A percentile compares a stretch with the other conserved stretches of the same genome.
Evolutionary conservation across 2,113 vertebrate species (phyloP).

Genomic region (Leiothrix lutea): DNA sequence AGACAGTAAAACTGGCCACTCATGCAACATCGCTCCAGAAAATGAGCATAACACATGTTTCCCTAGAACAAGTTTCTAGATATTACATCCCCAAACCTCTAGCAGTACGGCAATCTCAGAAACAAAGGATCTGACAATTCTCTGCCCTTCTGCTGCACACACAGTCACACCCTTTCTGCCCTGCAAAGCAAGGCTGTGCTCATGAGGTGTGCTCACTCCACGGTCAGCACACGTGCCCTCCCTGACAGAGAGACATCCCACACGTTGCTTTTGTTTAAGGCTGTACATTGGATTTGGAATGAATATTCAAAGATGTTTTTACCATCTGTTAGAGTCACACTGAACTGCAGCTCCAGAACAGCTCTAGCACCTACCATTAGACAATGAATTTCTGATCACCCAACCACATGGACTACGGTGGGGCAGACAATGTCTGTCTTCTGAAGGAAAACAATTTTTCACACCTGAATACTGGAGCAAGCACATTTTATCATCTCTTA

Average conservation of each 20-base stretch:
- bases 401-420: not conserved
- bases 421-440: not conserved
- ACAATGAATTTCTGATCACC: not conserved
- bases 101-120: not conserved
- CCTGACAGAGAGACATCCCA: too few relatives aligned
- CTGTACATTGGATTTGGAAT: not conserved
- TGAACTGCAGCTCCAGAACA: not conserved
- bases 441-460: not conserved
- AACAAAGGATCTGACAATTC: not conserved
- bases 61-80: not conserved
- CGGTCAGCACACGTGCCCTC: accelerated
- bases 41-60: not conserved
- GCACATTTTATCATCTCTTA: not conserved
- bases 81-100: not conserved
- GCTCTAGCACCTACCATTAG: not conserved
- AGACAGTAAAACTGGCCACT: not conserved
- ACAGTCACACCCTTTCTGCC: not conserved
- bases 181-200: not conserved
- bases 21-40: not conserved
- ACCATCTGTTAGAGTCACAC: not conserved
- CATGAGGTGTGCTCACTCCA: not conserved
- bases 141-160: not conserved
- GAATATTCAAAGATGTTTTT: not conserved
- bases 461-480: not conserved
- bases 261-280: not conserved